Conservation (phyloP, 1,140 invertebrate genomes). For the Halyomorpha halys region DNA sequence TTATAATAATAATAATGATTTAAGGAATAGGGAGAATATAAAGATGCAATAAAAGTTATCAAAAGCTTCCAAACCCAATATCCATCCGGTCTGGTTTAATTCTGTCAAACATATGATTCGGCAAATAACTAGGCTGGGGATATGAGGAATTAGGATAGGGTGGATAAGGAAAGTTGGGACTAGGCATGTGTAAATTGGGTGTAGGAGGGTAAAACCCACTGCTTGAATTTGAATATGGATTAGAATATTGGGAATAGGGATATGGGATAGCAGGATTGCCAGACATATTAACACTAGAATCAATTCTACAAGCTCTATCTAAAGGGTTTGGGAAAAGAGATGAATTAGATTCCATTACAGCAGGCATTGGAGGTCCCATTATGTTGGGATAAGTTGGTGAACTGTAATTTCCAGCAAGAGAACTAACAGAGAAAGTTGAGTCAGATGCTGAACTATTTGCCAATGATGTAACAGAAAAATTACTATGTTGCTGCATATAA, state of each 20-base stretch:
- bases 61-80: constrained; percentile 45
- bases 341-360: constrained; percentile 26
- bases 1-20: constrained; percentile 13
- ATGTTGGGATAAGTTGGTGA: constrained; percentile 32
- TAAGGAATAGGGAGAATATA: constrained; percentile 16
- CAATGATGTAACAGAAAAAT: constrained; percentile 38
- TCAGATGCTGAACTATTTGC: constrained; percentile 35
- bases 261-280: constrained; percentile 34
- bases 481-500: constrained; percentile 32
- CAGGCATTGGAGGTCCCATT: constrained; percentile 31
- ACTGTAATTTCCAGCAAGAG: constrained; percentile 33
- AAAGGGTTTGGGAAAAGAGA: constrained; percentile 34
- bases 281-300: constrained; percentile 31
- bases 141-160: constrained; percentile 38
- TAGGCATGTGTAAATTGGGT: constrained; percentile 43
- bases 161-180: constrained; percentile 44
- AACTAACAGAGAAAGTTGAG: constrained; percentile 35
- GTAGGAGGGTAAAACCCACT: constrained; percentile 33
- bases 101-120: constrained; percentile 37
- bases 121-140: constrained; percentile 40
- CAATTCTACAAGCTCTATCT: constrained; percentile 22
- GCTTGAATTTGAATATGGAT: constrained; percentile 36
- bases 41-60: constrained; percentile 33
- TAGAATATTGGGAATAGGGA: constrained; percentile 37
- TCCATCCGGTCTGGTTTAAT: constrained; percentile 41